Evolutionary conservation across 2,113 vertebrate genomes (phyloP).

Genomic region (Cephalopterus ornatus): DNA sequence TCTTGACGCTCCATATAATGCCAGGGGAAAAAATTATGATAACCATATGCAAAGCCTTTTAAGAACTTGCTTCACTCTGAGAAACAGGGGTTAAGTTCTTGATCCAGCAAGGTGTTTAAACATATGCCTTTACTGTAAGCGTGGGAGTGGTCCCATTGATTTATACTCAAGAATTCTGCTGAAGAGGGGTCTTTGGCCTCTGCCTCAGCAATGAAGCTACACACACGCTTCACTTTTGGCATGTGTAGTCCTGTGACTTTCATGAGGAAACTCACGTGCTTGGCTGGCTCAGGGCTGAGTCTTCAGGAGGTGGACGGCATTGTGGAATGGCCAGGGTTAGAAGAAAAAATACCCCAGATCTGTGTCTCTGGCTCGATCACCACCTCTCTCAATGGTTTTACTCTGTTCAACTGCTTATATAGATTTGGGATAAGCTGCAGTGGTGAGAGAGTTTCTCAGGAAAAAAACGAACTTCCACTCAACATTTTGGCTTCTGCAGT

Average conservation of each 20-base stretch:
- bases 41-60: not conserved
- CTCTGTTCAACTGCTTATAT: not conserved
- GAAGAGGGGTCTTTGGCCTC: not conserved
- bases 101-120: slow-evolving; percentile 12
- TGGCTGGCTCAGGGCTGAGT: not conserved
- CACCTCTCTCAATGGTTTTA: not conserved
- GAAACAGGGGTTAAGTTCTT: not conserved
- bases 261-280: not conserved
- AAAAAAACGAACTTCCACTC: not conserved
- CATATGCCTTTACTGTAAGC: not conserved
- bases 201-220: not conserved
- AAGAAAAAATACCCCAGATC: not conserved
- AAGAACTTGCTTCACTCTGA: not conserved
- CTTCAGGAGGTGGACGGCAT: not conserved
- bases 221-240: not conserved
- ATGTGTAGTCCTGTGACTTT: not conserved
- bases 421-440: not conserved
- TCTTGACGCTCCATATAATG: not conserved
- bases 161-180: not conserved
- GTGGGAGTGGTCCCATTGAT: not conserved
- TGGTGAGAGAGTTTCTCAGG: not conserved
- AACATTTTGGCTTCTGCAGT: not conserved
- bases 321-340: accelerated
- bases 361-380: not conserved
- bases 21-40: not conserved